Base-by-base conservation (phyloP, 2,888 invertebrate genomes). In the Stramonita haemastoma region DNA sequence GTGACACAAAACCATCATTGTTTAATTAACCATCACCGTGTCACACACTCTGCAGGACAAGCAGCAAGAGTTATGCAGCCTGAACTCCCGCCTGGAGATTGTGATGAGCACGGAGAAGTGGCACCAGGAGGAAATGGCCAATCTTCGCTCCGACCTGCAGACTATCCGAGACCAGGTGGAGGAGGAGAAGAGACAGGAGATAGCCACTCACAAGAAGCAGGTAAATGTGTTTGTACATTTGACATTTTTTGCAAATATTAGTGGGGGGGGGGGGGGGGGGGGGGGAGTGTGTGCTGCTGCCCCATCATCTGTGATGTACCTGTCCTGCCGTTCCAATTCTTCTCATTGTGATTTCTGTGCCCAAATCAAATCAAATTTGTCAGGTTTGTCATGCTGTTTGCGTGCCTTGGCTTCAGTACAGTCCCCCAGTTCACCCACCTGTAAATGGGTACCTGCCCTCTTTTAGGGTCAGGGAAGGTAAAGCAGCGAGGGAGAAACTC, bases 21-120 rank as follows among this genome's bases (percentile, higher is more conserved):
- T 46, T 46, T 46, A 46, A 46, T 46, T 46, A 46, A 46, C 46
- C 46, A 8, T 46, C 46, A 46, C 46, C 46, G 8, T 46, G 46
- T 5, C 46, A 66, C 26, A 17, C 66, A 17, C 66, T 83, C n/a
- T 19, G n/a, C 88, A 90, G 91, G 89, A 70, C 29, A 90, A 88
- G 77, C 89, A 91, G 77, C 91, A 91, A 32, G 90, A 90, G 70
- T 77, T 90, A 32, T 88, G 90, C 57, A 86, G 83, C 57, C 84
- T 91, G 29, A 73, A 86, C 29, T 66, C 90, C 0, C 90, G 90
- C 57, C 32, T 60, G 34, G 89, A 91, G 84, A 79, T 87, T 26
- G 46, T 86, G 22, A 70, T 36, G 1, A 81, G 90, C 29, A 81
- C 87, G 29, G 87, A 91, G 77, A 46, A 83, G 22, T 91, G 91